Evolutionary conservation across 2,113 vertebrate species (phyloP), one percentile per base, ranked within the genome.

Genomic region (Pristiophorus japonicus): DNA sequence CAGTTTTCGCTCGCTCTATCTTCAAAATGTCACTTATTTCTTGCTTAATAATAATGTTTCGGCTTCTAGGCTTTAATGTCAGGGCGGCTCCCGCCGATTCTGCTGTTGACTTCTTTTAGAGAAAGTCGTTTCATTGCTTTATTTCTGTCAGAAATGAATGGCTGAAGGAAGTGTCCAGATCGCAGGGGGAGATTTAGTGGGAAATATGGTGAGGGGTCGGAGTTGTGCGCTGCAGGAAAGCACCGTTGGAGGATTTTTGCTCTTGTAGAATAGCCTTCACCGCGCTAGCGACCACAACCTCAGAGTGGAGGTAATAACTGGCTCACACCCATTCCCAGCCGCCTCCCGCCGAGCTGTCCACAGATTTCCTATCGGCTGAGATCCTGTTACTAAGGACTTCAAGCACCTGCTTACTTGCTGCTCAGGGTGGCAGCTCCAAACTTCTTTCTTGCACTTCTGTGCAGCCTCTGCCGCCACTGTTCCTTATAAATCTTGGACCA

Each of bases 401-500:
- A 95, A 84, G 95, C 96, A 96, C 96, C 96, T 73, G 38, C 75
- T 96, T 93, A 95, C 96, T 87, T 94, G 96, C 95, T 96, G 95
- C 88, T 87, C 16, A 85, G 11, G 11, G 62, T 51, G 95, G 96
- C 97, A 97, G 97, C 97, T 96, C 97, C 97, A 96, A 96, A 96
- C 96, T 96, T 96, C 96, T 96, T 96, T 96, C 88, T 94, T 63
- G 95, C 93, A 66, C 87, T 95, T 92, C 88, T 75, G 62, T 95
- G 96, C 38, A 47, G 96, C 95, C 96, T 96, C 94, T 97, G 97
- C 96, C 97, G 97, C 67, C 97, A 97, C 96, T 96, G 95, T 96
- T 70, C 66, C 97, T 98, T 97, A 97, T 97, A 97, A 97, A 97
- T 97, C 97, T 97, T 98, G 97, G 97, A 98, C 97, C 96, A 97